A percentile compares a stretch with the other conserved stretches of the same genome.
phyloP scores from a whole-genome alignment of 1,140 invertebrate genomes.

The Brachionus paranguensis region DNA sequence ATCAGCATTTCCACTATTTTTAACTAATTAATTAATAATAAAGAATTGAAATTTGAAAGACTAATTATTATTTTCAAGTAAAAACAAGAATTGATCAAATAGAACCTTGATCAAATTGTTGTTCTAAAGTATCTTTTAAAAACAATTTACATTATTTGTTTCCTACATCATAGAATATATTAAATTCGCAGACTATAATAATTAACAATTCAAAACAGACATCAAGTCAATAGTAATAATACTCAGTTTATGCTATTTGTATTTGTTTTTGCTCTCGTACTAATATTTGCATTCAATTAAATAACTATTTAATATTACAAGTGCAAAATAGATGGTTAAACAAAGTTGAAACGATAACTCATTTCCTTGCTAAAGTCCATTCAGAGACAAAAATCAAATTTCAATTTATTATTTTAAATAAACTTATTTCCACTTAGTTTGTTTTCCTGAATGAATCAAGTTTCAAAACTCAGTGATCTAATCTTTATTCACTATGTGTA shows the following conservation, averaged over 20 bases:
- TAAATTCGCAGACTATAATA: neutral
- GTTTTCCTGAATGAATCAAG: neutral
- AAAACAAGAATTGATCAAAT: no score
- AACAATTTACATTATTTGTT: neutral
- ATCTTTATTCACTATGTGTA: neutral
- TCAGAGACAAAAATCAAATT: neutral
- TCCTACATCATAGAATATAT: neutral
- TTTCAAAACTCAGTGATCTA: neutral
- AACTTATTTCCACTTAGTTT: constrained; percentile 14
- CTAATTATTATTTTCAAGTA: no score
- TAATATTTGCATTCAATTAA: constrained; percentile 37
- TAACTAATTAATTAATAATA: no score
- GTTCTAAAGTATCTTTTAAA: no score
- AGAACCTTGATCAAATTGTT: no score
- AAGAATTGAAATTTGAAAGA: no score
- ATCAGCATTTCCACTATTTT: no score
- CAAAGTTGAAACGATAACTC: neutral
- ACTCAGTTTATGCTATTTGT: neutral
- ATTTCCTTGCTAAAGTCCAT: neutral
- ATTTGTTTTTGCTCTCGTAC: constrained; percentile 1
- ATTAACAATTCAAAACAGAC: neutral
- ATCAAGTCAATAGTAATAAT: neutral
- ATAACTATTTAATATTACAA: constrained; percentile 29
- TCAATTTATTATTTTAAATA: neutral
- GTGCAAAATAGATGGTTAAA: neutral